Evolutionary conservation across 2,888 invertebrate species (phyloP).

Genomic region (Drosophila subquinaria): DNA sequence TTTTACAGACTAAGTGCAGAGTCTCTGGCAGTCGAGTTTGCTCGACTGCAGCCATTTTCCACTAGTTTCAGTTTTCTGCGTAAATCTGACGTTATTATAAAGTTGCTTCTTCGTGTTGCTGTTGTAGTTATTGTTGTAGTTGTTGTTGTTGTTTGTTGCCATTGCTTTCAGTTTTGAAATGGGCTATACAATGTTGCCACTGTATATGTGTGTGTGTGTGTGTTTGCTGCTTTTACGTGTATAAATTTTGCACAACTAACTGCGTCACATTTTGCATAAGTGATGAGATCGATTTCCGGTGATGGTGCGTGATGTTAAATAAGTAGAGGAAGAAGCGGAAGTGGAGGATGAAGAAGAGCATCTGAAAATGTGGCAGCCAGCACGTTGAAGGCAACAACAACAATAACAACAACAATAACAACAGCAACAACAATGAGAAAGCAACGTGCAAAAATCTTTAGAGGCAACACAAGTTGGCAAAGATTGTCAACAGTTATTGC

Average conservation of each 20-base stretch:
- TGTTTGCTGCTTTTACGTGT: slow-evolving; percentile 36
- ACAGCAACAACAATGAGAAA: slow-evolving; percentile 9
- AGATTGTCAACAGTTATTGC: slow-evolving; percentile 81
- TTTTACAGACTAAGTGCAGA: not conserved
- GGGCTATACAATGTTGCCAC: slow-evolving; percentile 40
- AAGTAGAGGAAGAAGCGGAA: slow-evolving; percentile 23
- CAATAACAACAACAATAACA: slow-evolving; percentile 7
- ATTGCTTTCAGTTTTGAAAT: slow-evolving; percentile 37
- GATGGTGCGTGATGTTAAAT: slow-evolving; percentile 68
- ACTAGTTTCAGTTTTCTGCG: slow-evolving; percentile 3
- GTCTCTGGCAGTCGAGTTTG: not conserved
- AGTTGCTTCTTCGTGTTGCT: slow-evolving; percentile 27
- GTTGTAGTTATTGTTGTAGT: not conserved
- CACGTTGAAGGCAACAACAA: slow-evolving; percentile 9
- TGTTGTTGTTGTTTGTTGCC: slow-evolving; percentile 5
- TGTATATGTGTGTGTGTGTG: not conserved
- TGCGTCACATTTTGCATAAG: slow-evolving; percentile 81
- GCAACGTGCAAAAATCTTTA: slow-evolving; percentile 45
- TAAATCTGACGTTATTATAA: slow-evolving; percentile 56
- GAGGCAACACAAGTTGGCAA: slow-evolving; percentile 67
- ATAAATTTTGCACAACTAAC: slow-evolving; percentile 78
- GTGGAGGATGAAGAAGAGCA: slow-evolving; percentile 1
- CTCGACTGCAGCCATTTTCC: not conserved
- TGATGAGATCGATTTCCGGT: slow-evolving; percentile 80
- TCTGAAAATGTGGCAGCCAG: slow-evolving; percentile 6